Percentiles rank a stretch among this genome's conserved stretches.
Evolutionary conservation across 2,113 vertebrate species (phyloP).

Genomic region (Hiodon tergisus): DNA sequence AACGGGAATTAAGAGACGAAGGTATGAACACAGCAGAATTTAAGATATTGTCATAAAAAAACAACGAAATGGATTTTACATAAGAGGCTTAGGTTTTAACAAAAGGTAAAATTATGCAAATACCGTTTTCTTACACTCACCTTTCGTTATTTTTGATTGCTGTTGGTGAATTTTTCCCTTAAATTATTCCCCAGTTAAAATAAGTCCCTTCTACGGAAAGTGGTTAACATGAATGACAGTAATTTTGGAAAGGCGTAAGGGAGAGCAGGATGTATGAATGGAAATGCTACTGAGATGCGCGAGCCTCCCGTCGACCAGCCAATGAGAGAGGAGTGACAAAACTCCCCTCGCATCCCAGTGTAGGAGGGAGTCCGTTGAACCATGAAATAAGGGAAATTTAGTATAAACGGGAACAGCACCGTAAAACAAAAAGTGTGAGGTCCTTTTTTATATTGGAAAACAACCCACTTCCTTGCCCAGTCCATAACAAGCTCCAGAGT

Average conservation of each 20-base stretch:
- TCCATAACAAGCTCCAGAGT: not conserved
- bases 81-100: not conserved
- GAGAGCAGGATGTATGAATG: constrained; percentile 60
- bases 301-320: constrained; percentile 41
- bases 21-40: not conserved
- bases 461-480: constrained; percentile 5
- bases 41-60: no score
- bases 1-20: not conserved
- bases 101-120: constrained; percentile 4
- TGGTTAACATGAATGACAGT: constrained; percentile 55
- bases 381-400: constrained; percentile 59
- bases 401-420: constrained; percentile 47
- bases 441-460: constrained; percentile 20
- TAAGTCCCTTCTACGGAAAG: constrained; percentile 49
- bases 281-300: constrained; percentile 48
- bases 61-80: no score
- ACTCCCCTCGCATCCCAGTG: constrained; percentile 51
- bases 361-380: constrained; percentile 53
- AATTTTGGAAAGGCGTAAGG: constrained; percentile 56
- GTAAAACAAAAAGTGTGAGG: constrained; percentile 44
- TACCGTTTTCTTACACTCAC: constrained; percentile 32
- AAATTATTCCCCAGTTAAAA: constrained; percentile 45
- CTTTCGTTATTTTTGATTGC: constrained; percentile 12
- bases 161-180: constrained; percentile 29
- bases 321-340: constrained; percentile 61